Evolutionary conservation across 2,113 vertebrate genomes (phyloP), one percentile per base, ranked within the genome.

Genomic region (Spheniscus mendiculus): DNA sequence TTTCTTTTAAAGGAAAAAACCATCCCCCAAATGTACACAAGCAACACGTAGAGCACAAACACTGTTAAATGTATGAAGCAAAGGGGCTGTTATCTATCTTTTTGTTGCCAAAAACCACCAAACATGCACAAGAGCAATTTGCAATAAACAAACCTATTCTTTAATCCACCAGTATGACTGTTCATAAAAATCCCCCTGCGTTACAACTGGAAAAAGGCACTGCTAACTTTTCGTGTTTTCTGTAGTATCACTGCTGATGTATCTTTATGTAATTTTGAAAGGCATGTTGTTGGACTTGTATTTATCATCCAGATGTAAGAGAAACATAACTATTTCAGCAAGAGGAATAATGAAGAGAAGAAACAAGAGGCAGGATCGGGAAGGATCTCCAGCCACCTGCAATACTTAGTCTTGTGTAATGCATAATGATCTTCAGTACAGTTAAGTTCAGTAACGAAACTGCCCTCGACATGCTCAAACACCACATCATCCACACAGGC

Each of bases 31-130:
- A 83, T 1, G 5, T 25, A 70, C 34, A 70, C 8, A 62, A 66
- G 40, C 23, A 86, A 72, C 44, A 34, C 2, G 61, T 0, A 89
- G 8, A 38, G 36, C 56, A 63, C 25, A 56, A 49, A 32, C 17
- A 18, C 34, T 14, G 21, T 11, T 36, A 53, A 65, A 55, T 0
- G 1, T 13, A 44, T 6, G 44, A 67, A 3, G 1, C 6, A 62
- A 92, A 72, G 14, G 13, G 9, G 19, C 5, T 4, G 0, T 9
- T 44, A 42, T 9, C n/a, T 29, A 53, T 7, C 45, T 62, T 25
- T 15, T 34, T 30, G 6, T 56, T 52, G 36, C 25, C 21, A 74
- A 89, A 92, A 78, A 0, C 1, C 11, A 81, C 19, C 44, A 71
- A 87, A 77, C 15, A 25, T 4, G 5, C 32, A 47, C 34, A 72